Base-by-base conservation (phyloP, 2,888 invertebrate genomes). In the Hydropsyche betteni region DNA sequence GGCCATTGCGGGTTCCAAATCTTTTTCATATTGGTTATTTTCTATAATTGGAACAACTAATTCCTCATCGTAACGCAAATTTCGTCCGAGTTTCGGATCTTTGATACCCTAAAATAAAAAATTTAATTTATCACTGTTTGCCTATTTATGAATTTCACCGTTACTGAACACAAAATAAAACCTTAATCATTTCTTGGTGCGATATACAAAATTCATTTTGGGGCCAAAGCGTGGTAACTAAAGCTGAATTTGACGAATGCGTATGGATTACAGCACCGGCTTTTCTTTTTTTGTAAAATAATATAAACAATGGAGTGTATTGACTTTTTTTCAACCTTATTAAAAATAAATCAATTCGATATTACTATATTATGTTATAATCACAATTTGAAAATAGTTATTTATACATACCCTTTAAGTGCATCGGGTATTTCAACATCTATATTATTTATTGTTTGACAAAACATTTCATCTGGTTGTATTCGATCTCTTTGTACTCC, bases 401-500 rank as follows among this genome's bases (percentile, higher is more conserved):
- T 44, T 44, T 6, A 44, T 8, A 4, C 1, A 36, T 83, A 89
- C 89, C 91, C 91, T 82, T 94, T 95, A 61, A 91, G 91, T 2
- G 91, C 85, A 0, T 94, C 92, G 4, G 97, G 96, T 8, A 91
- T 81, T 82, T 92, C 91, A 68, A 97, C 83, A 81, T 96, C 95
- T 70, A 88, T 87, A 79, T 95, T 95, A 78, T 93, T 84, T 0
- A 95, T 91, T 76, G 93, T 92, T 84, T 97, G 96, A 4, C 98
- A 94, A 86, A 98, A 98, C 79, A 98, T 83, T 82, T 98, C 97
- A 81, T 95, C 93, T 0, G 94, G 89, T 82, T 91, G 86, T 82
- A 98, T 94, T 52, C 97, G 85, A 83, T 99, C 98, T 83, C 99
- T 99, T 84, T 99, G 98, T 0, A 99, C 98, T 73, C 96, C 98